Evolutionary conservation across 2,888 invertebrate species (phyloP), one percentile per base, ranked within the genome.

Genomic region (Patella pellucida): DNA sequence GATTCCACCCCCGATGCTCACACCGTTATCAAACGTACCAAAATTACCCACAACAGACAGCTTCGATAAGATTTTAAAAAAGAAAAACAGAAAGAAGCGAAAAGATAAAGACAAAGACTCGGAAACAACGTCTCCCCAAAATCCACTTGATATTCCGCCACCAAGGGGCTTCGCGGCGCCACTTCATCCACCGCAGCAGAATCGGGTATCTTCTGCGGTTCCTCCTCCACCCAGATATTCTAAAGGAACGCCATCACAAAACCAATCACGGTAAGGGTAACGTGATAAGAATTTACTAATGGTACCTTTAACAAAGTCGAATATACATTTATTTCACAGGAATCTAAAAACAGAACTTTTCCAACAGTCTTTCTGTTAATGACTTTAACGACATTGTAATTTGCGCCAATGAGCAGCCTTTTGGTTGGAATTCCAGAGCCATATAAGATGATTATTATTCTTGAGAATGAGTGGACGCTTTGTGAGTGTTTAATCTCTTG

Each of bases 21-120:
- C 85, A 71, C 88, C 88, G n/a, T 79, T 88, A 31, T 83, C 83
- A 74, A 87, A 88, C 79, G 87, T 87, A n/a, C 88, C 87, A 23
- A 83, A 83, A 76, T 85, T 82, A 7, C 85, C 86, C n/a, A 73
- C 75, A 14, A 54, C 81, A 11, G 81, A 81, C 71, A 78, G 72
- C 54, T 76, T 79, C 16, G 83, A 84, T 69, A 78, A 78, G 19
- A 76, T 77, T 19, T 81, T 74, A 72, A 81, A 82, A 72, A 77
- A 76, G 56, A 83, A 82, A 76, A 83, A 84, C 79, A 84, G 83
- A 77, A 85, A 85, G 78, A 84, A 83, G 70, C 83, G 81, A 73
- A 77, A 76, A 31, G 85, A 86, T 69, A 76, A 74, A 56, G 85
- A 85, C 75, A 78, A 79, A n/a, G 78, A 82, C 67, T 83, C 83